Conservation (phyloP, 2,113 vertebrate species). For the Vombatus ursinus region DNA sequence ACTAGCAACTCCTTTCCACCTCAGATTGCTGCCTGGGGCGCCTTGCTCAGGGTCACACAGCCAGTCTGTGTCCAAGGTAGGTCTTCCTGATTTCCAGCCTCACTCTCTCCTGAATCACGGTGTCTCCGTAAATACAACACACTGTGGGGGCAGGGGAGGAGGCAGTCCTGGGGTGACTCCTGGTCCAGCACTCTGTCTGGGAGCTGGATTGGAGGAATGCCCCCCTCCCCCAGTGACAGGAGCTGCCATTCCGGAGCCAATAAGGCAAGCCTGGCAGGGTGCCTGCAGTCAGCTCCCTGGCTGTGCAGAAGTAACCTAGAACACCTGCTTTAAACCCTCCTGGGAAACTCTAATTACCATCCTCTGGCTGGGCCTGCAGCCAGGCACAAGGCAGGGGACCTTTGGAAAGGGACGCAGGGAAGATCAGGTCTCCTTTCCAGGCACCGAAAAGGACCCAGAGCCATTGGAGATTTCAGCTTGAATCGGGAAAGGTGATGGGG, state of each 20-base stretch:
- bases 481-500: neutral
- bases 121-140: neutral
- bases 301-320: neutral
- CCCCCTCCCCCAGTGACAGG: neutral
- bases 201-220: neutral
- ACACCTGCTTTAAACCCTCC: neutral
- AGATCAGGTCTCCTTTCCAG: conserved; percentile 26
- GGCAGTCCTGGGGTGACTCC: neutral
- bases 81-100: neutral
- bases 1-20: neutral
- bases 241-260: neutral
- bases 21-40: neutral
- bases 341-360: neutral
- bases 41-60: too few relatives aligned
- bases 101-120: neutral
- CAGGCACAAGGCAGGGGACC: conserved; percentile 2
- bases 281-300: neutral
- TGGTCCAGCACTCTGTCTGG: neutral
- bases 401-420: neutral
- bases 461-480: neutral
- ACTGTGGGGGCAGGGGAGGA: neutral
- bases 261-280: neutral
- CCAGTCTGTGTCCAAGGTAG: neutral
- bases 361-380: neutral
- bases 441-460: neutral